Evolutionary conservation across 2,888 invertebrate species (phyloP).

Genomic region (Incurvaria masculella): DNA sequence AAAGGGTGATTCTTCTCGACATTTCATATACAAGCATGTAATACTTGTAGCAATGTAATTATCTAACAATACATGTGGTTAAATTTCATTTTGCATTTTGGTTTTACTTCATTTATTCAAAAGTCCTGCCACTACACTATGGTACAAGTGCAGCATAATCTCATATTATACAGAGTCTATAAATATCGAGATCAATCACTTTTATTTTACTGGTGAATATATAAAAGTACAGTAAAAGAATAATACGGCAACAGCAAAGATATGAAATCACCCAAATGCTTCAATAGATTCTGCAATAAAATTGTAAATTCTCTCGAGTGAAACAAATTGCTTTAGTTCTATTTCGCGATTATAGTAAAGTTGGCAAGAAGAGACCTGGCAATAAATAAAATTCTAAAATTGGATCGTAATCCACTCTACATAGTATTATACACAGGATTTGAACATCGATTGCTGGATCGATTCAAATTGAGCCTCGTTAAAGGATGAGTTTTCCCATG

Average conservation of each 20-base stretch:
- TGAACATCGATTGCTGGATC: slow-evolving; percentile 68
- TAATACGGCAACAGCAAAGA: not conserved
- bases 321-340: no score
- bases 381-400: not conserved
- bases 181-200: no score
- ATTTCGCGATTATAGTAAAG: not conserved
- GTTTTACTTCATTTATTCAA: no score
- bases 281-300: not conserved
- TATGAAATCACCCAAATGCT: not conserved
- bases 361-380: not conserved
- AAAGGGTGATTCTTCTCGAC: no score
- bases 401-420: slow-evolving; percentile 60
- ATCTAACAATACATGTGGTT: no score
- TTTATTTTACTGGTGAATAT: not conserved
- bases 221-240: not conserved
- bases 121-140: no score
- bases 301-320: not conserved
- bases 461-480: slow-evolving; percentile 77
- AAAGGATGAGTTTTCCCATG: slow-evolving; percentile 92
- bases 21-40: no score
- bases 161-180: no score
- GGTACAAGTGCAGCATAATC: no score
- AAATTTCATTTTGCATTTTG: no score
- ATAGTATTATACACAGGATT: slow-evolving; percentile 88
- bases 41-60: no score